These are phyloP conservation scores for Eudemis profundana DNA, from an alignment of 2,888 invertebrate species.

Conservation along the genomic window DNA sequence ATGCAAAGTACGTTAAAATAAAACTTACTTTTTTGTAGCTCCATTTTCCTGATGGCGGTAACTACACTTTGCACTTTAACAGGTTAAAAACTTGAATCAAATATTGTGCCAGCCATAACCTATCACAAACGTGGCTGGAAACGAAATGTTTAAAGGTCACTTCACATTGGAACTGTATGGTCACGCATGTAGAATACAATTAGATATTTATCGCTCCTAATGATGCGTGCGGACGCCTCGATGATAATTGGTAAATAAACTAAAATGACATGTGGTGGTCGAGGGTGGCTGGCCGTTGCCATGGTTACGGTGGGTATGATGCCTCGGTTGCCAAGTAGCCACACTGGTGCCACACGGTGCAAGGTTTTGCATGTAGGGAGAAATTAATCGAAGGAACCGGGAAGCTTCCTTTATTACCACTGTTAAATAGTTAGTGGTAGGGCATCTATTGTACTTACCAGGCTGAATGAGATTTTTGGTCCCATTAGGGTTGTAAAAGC, in stretches of 20 bases:
- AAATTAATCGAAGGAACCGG: constrained; percentile 34
- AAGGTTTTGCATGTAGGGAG: constrained; percentile 59
- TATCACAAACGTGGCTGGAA: constrained; percentile 22
- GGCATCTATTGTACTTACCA: no score
- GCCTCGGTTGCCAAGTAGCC: constrained; percentile 63
- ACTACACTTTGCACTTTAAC: constrained; percentile 17
- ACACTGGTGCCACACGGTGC: constrained; percentile 62
- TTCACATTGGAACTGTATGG: constrained; percentile 48
- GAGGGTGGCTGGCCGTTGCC: constrained; percentile 54
- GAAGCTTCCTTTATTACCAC: constrained; percentile 13
- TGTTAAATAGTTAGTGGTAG: no score
- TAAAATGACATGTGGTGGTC: constrained; percentile 57
- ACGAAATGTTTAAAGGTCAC: constrained; percentile 45
- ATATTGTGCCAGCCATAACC: constrained; percentile 31
- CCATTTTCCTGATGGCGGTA: not conserved
- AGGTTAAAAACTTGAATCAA: constrained; percentile 1
- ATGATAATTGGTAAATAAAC: constrained; percentile 74
- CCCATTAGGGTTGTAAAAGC: no score
- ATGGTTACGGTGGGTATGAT: constrained; percentile 69
- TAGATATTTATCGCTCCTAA: constrained; percentile 46
- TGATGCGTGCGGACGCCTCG: constrained; percentile 57
- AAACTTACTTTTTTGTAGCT: constrained; percentile 27
- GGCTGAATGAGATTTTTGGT: no score
- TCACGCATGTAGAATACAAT: constrained; percentile 47
- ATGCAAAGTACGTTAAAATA: not conserved